Evolutionary conservation across 2,888 invertebrate genomes (phyloP).

Genomic region (Eristalinus aeneus): DNA sequence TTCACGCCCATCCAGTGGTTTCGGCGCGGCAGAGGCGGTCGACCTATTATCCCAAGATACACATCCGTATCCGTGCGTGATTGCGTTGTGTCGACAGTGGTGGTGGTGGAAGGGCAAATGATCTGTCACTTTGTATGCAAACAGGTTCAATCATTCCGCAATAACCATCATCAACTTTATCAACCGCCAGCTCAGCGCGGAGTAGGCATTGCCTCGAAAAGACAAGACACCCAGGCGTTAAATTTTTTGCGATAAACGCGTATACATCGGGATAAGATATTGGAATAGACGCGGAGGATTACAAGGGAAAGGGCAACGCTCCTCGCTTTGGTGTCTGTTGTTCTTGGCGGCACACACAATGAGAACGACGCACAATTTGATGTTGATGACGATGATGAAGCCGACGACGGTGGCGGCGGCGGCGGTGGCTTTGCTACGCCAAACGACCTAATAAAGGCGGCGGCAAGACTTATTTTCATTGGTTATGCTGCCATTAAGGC

Average conservation of each 20-base stretch:
- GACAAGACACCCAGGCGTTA: conserved; percentile 41
- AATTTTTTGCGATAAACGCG: conserved; percentile 56
- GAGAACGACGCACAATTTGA: not conserved
- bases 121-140: conserved; percentile 64
- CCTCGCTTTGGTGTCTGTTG: conserved; percentile 1
- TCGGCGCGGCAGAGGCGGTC: not conserved
- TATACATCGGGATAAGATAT: conserved; percentile 44
- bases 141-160: conserved; percentile 66
- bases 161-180: conserved; percentile 61
- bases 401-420: not conserved
- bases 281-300: conserved; percentile 24
- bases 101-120: conserved; percentile 17
- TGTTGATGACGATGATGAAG: not conserved
- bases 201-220: not conserved
- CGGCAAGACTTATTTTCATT: conserved; percentile 7
- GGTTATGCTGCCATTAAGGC: conserved; percentile 30
- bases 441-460: conserved; percentile 20
- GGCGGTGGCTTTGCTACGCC: conserved; percentile 4
- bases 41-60: conserved; percentile 40
- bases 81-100: conserved; percentile 17
- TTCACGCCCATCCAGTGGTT: conserved; percentile 41
- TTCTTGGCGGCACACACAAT: not conserved
- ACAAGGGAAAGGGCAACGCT: not conserved
- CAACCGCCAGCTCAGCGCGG: not conserved
- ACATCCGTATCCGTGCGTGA: conserved; percentile 56